Evolutionary conservation across 1,140 invertebrate species (phyloP).

Genomic region (Thereuonema tuberculata): DNA sequence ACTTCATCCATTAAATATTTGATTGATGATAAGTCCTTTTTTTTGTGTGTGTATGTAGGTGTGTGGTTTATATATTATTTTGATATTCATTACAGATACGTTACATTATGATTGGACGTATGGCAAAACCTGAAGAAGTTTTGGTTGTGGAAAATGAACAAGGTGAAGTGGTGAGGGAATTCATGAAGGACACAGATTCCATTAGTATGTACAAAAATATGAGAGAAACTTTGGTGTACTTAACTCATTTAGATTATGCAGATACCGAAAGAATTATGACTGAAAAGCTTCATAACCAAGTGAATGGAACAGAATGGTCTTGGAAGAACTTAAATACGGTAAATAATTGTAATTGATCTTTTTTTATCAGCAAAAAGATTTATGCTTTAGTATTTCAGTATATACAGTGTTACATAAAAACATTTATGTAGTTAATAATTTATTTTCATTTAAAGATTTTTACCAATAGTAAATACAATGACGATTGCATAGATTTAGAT

Average conservation of each 20-base stretch:
- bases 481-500: too few species aligned
- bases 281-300: conserved; percentile 96
- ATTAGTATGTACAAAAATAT: conserved; percentile 99
- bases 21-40: too few species aligned
- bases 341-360: conserved; percentile 21
- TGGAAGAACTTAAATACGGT: conserved; percentile 99
- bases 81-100: conserved; percentile 46
- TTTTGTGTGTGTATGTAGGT: conserved; percentile 9
- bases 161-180: conserved; percentile 97
- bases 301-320: conserved; percentile 97
- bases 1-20: too few species aligned
- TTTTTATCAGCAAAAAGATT: too few species aligned
- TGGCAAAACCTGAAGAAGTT: conserved; percentile 99
- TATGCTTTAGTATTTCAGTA: too few species aligned
- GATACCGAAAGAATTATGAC: conserved; percentile 99
- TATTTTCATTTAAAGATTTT: too few species aligned
- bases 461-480: too few species aligned
- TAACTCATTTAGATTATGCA: conserved; percentile 94
- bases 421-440: too few species aligned
- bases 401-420: too few species aligned
- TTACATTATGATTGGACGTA: conserved; percentile 98
- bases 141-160: conserved; percentile 99
- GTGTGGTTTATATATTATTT: neutral
- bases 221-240: conserved; percentile 95
- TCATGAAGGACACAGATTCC: conserved; percentile 99